phyloP scores from a whole-genome alignment of 2,797 vertebrate species.

The Novumbra hubbsi region DNA sequence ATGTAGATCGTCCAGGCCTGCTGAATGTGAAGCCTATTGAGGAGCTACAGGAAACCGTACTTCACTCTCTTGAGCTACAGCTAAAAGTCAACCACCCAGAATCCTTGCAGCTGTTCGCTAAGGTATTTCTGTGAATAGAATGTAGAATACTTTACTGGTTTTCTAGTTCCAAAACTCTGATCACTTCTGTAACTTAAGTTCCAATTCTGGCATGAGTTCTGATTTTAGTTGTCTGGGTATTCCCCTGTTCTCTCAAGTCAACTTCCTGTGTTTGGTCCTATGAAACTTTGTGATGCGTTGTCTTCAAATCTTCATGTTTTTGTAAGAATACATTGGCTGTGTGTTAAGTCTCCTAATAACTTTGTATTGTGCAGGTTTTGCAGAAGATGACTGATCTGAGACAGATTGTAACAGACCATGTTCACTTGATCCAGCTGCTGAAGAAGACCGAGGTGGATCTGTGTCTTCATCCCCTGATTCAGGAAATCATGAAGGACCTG shows the following conservation, averaged over 20 bases:
- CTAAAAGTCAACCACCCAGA: slow-evolving; percentile 95
- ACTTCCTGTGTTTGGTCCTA: neutral
- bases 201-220: neutral
- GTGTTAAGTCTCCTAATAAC: neutral
- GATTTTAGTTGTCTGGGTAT: neutral
- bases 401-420: slow-evolving; percentile 95
- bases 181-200: neutral
- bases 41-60: slow-evolving; percentile 92
- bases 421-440: slow-evolving; percentile 91
- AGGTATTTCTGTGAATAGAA: slow-evolving; percentile 44
- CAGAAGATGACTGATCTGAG: slow-evolving; percentile 99
- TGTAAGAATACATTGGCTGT: neutral
- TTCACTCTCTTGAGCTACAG: slow-evolving; percentile 94
- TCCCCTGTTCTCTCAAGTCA: neutral
- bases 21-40: slow-evolving; percentile 97
- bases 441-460: slow-evolving; percentile 94
- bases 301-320: too few species aligned
- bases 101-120: slow-evolving; percentile 94
- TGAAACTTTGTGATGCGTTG: neutral
- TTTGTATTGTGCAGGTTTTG: slow-evolving; percentile 66
- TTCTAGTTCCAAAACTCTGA: neutral
- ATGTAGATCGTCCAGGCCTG: slow-evolving; percentile 92
- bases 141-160: neutral
- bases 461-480: slow-evolving; percentile 92
- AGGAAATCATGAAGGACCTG: slow-evolving; percentile 97